Percentiles rank a stretch among this genome's conserved stretches.
phyloP scores from a whole-genome alignment of 2,113 vertebrate species.

The Chroicocephalus ridibundus region DNA sequence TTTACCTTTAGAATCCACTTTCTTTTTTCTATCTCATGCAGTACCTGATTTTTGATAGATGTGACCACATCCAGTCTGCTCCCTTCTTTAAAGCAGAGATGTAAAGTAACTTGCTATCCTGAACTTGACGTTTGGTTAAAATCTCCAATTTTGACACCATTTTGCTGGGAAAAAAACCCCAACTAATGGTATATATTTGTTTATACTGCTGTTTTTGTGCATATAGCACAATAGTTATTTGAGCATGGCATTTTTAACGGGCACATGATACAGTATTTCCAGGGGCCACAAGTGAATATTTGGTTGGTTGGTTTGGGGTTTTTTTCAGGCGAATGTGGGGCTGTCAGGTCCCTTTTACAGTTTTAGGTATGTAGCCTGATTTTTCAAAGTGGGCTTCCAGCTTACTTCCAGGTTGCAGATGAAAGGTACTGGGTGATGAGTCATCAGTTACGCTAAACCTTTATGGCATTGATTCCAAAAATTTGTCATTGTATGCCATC shows the following conservation, averaged over 20 bases:
- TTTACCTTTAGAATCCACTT: background rate
- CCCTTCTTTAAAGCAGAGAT: background rate
- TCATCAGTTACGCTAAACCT: background rate
- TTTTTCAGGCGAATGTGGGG: background rate
- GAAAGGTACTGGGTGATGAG: background rate
- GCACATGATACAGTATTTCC: background rate
- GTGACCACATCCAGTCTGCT: background rate
- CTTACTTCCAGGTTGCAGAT: background rate
- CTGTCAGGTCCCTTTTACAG: background rate
- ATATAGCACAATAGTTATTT: background rate
- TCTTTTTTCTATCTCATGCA: background rate
- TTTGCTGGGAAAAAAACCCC: background rate
- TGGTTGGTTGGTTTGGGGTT: background rate
- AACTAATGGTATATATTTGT: background rate
- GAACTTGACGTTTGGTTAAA: background rate
- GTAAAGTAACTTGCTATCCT: background rate
- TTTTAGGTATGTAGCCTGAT: background rate
- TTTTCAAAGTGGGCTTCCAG: background rate
- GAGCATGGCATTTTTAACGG: background rate
- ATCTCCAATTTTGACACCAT: background rate
- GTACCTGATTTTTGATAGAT: background rate
- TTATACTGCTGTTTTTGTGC: background rate
- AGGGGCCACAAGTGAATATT: background rate
- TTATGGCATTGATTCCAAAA: background rate
- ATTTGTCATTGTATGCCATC: background rate